phyloP scores from a whole-genome alignment of 2,797 vertebrate genomes.

The Sebastes minor region DNA sequence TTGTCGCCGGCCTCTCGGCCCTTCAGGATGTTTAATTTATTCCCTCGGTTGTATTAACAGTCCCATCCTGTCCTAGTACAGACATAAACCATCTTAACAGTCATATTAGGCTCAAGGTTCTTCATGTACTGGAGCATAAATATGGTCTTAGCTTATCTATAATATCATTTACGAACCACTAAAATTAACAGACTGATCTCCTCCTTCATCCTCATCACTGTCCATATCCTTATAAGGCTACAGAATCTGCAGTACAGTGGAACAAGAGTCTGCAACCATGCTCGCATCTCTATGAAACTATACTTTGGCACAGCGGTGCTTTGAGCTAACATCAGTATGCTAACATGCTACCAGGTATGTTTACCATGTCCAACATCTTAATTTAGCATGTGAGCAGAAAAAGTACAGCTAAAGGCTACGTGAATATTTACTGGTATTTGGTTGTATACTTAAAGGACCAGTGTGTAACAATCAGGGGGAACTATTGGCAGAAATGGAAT shows the following conservation, averaged over 20 bases:
- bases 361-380: not conserved
- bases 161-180: not conserved
- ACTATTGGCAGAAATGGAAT: no score
- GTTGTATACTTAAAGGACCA: not conserved
- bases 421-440: not conserved
- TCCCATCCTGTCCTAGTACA: not conserved
- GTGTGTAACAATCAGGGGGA: no score
- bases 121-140: not conserved
- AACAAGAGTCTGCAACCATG: not conserved
- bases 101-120: not conserved
- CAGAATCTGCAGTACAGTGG: not conserved
- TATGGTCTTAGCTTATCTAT: not conserved
- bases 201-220: not conserved
- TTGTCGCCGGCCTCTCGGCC: not conserved
- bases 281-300: not conserved
- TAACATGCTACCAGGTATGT: not conserved
- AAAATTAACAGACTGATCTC: not conserved
- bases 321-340: not conserved
- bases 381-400: not conserved
- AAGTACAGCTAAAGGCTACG: not conserved
- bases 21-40: not conserved
- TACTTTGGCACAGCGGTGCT: not conserved
- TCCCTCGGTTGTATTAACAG: not conserved
- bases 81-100: not conserved
- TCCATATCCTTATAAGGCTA: not conserved